phyloP scores from a whole-genome alignment of 2,888 invertebrate species.

The Dromius quadrimaculatus region DNA sequence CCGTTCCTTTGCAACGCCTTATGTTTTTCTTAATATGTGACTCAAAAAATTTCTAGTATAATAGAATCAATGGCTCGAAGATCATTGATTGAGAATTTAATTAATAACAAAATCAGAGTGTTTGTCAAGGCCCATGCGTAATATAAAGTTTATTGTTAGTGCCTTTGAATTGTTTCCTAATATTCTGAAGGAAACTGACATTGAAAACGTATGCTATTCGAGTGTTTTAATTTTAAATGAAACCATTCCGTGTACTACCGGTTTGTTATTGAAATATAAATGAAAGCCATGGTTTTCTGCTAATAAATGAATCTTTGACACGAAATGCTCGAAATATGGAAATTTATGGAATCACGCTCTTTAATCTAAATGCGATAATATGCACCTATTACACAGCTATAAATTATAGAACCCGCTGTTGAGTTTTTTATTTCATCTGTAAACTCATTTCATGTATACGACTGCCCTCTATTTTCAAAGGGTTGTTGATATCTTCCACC shows the following conservation, averaged over 20 bases:
- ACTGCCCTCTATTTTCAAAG: constrained; percentile 9
- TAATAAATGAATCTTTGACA: constrained; percentile 37
- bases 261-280: constrained; percentile 37
- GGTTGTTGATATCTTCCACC: neutral
- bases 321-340: constrained; percentile 32
- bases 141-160: too few relatives aligned
- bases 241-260: constrained; percentile 20
- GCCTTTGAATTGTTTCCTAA: constrained; percentile 13
- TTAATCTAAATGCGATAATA: constrained; percentile 37
- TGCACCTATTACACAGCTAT: constrained; percentile 32
- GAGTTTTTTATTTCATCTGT: constrained; percentile 20
- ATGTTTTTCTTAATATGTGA: too few relatives aligned
- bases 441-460: constrained; percentile 12
- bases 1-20: too few relatives aligned
- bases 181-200: neutral
- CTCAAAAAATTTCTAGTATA: too few relatives aligned
- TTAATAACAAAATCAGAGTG: too few relatives aligned
- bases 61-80: too few relatives aligned
- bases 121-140: too few relatives aligned
- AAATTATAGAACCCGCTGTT: constrained; percentile 8
- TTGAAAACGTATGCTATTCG: constrained; percentile 3
- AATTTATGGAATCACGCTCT: constrained; percentile 32
- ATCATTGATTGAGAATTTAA: too few relatives aligned
- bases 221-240: constrained; percentile 22
- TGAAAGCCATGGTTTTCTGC: constrained; percentile 22